A percentile compares a stretch with the other conserved stretches of the same genome.
Evolutionary conservation across 2,113 vertebrate species (phyloP).

Genomic region (Catharus fuscescens): DNA sequence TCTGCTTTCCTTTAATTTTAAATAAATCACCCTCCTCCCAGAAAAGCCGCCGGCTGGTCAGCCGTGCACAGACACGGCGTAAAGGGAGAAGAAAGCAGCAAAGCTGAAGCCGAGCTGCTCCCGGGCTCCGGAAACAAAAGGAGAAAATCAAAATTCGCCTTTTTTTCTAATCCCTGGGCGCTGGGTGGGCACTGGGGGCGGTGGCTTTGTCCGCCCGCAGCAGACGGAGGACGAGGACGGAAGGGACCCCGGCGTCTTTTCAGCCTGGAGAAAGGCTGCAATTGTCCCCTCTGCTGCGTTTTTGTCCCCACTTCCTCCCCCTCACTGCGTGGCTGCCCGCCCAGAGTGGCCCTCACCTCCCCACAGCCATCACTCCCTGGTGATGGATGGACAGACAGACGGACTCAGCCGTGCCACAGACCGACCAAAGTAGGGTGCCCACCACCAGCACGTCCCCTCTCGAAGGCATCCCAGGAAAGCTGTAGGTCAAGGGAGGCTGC

Average conservation of each 20-base stretch:
- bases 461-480: background rate
- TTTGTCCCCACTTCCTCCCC: constrained; percentile 46
- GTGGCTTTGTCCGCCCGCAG: constrained; percentile 15
- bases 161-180: constrained; percentile 45
- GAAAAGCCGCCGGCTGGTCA: constrained; percentile 12
- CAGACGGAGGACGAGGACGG: background rate
- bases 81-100: constrained; percentile 17
- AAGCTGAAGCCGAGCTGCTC: background rate
- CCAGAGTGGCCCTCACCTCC: background rate
- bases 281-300: constrained; percentile 15
- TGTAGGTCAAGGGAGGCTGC: background rate
- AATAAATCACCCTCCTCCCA: constrained; percentile 37
- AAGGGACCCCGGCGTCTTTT: constrained; percentile 47
- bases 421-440: background rate
- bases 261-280: constrained; percentile 22
- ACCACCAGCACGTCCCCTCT: background rate
- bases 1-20: constrained; percentile 55
- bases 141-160: constrained; percentile 30
- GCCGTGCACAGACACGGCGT: background rate
- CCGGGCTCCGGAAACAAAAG: constrained; percentile 11
- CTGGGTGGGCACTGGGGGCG: constrained; percentile 31
- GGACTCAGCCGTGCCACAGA: fast-evolving
- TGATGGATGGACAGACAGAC: fast-evolving
- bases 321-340: fast-evolving
- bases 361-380: background rate